Percentiles rank a stretch among this genome's conserved stretches.
Evolutionary conservation across 2,113 vertebrate species (phyloP).

Genomic region (Rynchops niger): DNA sequence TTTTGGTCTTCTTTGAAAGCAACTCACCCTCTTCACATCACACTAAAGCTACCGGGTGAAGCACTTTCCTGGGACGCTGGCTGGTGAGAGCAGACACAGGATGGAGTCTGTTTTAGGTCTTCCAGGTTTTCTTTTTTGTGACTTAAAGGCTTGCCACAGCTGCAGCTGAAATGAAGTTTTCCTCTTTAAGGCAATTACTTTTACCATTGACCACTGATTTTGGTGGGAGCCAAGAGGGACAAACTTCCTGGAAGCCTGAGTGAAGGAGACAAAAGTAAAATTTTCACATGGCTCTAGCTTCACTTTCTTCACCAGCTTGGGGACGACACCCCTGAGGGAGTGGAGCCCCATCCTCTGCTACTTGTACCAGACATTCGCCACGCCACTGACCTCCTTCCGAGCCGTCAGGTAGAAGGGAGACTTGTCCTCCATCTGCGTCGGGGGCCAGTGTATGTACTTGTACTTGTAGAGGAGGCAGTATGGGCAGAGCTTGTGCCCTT

Average conservation of each 20-base stretch:
- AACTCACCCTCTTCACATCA: not conserved
- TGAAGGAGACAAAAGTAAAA: slow-evolving; percentile 67
- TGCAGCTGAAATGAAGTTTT: no score
- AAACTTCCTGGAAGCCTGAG: slow-evolving; percentile 60
- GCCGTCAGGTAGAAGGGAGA: slow-evolving; percentile 49
- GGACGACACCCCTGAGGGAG: slow-evolving; percentile 39
- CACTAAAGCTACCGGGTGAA: not conserved
- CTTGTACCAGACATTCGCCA: slow-evolving; percentile 30
- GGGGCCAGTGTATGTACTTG: slow-evolving; percentile 33
- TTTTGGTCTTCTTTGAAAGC: not conserved
- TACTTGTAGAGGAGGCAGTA: slow-evolving; percentile 66
- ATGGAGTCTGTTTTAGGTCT: no score
- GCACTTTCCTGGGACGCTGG: not conserved
- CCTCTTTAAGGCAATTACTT: no score
- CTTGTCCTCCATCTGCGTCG: slow-evolving; percentile 26
- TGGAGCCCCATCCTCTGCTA: slow-evolving; percentile 60
- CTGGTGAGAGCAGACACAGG: not conserved
- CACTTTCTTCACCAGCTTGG: slow-evolving; percentile 60
- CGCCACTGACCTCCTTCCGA: slow-evolving; percentile 22
- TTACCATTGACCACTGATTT: no score
- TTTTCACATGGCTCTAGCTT: slow-evolving; percentile 66
- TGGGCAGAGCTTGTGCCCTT: slow-evolving; percentile 41
- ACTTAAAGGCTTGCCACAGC: no score
- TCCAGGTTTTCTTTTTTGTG: no score
- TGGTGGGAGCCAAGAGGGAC: slow-evolving; percentile 45